Percentiles rank a stretch among this genome's conserved stretches.
Conservation (phyloP, 2,113 vertebrate genomes). For the Bubo bubo region DNA sequence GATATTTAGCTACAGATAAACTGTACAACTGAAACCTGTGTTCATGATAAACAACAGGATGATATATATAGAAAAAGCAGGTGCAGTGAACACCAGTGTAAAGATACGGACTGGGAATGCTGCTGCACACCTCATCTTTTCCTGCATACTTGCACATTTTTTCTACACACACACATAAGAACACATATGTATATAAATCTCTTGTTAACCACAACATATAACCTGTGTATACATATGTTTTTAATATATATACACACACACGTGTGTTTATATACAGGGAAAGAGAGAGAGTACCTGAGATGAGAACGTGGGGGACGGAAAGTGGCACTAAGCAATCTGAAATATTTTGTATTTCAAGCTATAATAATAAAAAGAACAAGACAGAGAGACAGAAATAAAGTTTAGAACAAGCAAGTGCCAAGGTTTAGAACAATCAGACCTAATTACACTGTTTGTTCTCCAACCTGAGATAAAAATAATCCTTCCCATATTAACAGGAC, state of each 20-base stretch:
- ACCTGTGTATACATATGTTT: too few relatives aligned
- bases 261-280: neutral
- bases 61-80: neutral
- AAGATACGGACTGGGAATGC: neutral
- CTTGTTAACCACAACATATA: neutral
- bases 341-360: neutral
- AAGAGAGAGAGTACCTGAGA: neutral
- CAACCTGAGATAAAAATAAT: constrained; percentile 20
- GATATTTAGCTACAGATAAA: neutral
- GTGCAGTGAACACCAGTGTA: neutral
- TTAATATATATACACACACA: neutral
- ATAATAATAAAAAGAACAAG: neutral
- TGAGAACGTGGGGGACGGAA: neutral
- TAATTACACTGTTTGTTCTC: constrained; percentile 32
- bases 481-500: neutral
- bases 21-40: neutral
- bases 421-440: constrained; percentile 1
- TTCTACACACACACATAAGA: neutral
- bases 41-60: neutral
- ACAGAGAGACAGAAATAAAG: neutral
- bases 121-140: neutral
- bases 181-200: neutral
- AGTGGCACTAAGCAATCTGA: neutral
- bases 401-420: neutral
- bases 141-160: neutral